Evolutionary conservation across 2,888 invertebrate genomes (phyloP), one percentile per base, ranked within the genome.

Genomic region (Poecilus cupreus): DNA sequence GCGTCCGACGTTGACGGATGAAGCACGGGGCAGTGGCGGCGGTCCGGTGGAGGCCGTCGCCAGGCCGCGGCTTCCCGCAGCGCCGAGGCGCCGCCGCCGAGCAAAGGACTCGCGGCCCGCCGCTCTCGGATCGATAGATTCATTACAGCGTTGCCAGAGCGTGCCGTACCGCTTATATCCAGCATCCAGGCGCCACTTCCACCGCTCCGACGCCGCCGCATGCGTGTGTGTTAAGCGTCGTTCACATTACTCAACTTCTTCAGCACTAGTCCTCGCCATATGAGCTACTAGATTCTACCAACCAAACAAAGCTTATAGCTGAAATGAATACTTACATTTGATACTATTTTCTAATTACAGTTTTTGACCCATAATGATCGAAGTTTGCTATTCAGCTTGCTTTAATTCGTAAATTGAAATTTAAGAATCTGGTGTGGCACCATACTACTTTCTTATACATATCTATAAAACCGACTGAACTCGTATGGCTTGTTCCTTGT

Each of bases 1-100:
- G 82, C 82, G 80, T 81, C 75, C 82, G 84, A 84, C 84, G 83
- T 84, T 84, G 84, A 84, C 83, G 83, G 81, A 84, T 84, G 80
- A 68, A 72, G 80, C 60, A 39, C 20, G 70, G 64, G 82, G 80
- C 81, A 82, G 77, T 64, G 32, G 39, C 76, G 57, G 78, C 54
- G 39, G 37, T 51, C 22, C 8, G 8, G 68, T 79, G 81, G 78
- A 68, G 43, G 24, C 51, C 75, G n/a, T 75, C 75, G 26, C 51
- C 32, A 49, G 51, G 24, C 72, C 54, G 18, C 68, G 80, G 72
- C 57, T 49, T 75, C 80, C 49, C 72, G 72, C 57, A 57, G 32
- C 70, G 49, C 51, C 68, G 79, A 37, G 60, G 49, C 68, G 79
- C 16, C 51, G 70, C 68, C 51, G 76, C 24, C 79, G 32, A 32